These are phyloP conservation scores for Chouioia cunea DNA, from an alignment of 2,888 invertebrate genomes.

Conservation along the genomic window DNA sequence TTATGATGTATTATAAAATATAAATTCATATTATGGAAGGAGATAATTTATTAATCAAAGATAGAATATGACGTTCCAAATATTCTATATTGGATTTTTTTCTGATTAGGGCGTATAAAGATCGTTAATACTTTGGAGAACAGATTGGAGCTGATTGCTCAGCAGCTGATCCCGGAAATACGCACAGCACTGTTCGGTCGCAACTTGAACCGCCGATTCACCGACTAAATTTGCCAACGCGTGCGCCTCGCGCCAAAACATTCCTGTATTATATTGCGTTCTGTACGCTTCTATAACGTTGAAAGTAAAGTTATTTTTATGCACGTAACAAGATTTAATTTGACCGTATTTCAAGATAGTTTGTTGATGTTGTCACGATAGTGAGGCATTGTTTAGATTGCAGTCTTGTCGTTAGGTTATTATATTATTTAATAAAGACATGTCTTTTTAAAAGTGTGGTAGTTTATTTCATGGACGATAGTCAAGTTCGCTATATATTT, in stretches of 20 bases:
- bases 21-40: too few relatives aligned
- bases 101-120: slow-evolving; percentile 73
- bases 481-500: too few relatives aligned
- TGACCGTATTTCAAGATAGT: slow-evolving; percentile 22
- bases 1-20: too few relatives aligned
- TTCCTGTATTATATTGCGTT: slow-evolving; percentile 50
- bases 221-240: slow-evolving; percentile 77
- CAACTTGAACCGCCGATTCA: slow-evolving; percentile 96
- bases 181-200: slow-evolving; percentile 94
- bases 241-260: slow-evolving; percentile 48
- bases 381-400: too few relatives aligned
- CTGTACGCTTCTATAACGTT: slow-evolving; percentile 10
- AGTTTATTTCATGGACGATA: too few relatives aligned
- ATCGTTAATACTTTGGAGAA: slow-evolving; percentile 96
- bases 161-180: slow-evolving; percentile 94
- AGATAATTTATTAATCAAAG: too few relatives aligned
- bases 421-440: too few relatives aligned
- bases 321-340: slow-evolving; percentile 35
- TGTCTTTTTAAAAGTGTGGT: too few relatives aligned
- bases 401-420: too few relatives aligned
- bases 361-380: too few relatives aligned
- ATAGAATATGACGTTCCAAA: too few relatives aligned
- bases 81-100: background rate
- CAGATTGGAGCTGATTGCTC: slow-evolving; percentile 93
- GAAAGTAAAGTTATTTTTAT: slow-evolving; percentile 35